Evolutionary conservation across 1,140 invertebrate genomes (phyloP).

Genomic region (Drosophila kepulauana): DNA sequence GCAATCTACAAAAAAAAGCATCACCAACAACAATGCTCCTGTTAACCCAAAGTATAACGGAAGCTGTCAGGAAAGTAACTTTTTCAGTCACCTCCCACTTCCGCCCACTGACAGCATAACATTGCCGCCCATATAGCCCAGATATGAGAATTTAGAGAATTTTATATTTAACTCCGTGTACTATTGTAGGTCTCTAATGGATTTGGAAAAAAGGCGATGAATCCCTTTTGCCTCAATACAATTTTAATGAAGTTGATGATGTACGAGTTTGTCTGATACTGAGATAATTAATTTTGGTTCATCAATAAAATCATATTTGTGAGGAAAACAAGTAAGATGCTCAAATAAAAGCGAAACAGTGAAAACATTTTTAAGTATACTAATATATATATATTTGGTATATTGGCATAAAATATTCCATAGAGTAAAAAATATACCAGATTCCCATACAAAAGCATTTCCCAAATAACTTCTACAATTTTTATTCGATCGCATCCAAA

Average conservation of each 20-base stretch:
- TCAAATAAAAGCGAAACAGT: too few relatives aligned
- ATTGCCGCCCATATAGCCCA: conserved; percentile 5
- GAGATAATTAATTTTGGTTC: too few relatives aligned
- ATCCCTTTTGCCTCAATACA: neutral
- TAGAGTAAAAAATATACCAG: too few relatives aligned
- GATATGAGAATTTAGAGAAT: conserved; percentile 36
- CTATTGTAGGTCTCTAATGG: neutral
- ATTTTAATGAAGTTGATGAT: neutral
- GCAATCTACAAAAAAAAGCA: conserved; percentile 46
- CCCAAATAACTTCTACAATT: too few relatives aligned
- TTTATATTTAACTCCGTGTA: neutral
- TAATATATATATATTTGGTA: too few relatives aligned
- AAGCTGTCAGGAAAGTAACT: conserved; percentile 30
- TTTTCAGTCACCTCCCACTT: neutral
- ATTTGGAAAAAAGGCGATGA: neutral
- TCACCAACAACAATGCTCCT: conserved; percentile 31
- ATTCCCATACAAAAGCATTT: too few relatives aligned
- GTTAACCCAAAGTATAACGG: conserved; percentile 44
- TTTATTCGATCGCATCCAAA: too few relatives aligned
- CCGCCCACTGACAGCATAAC: conserved; percentile 3
- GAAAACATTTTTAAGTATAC: too few relatives aligned
- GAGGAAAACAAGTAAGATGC: too few relatives aligned
- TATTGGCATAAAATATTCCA: too few relatives aligned
- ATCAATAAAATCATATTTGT: too few relatives aligned
- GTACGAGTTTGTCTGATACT: too few relatives aligned